phyloP scores from a whole-genome alignment of 37 sponge, comb jelly and placozoan genomes.

The Crambe crambe region DNA sequence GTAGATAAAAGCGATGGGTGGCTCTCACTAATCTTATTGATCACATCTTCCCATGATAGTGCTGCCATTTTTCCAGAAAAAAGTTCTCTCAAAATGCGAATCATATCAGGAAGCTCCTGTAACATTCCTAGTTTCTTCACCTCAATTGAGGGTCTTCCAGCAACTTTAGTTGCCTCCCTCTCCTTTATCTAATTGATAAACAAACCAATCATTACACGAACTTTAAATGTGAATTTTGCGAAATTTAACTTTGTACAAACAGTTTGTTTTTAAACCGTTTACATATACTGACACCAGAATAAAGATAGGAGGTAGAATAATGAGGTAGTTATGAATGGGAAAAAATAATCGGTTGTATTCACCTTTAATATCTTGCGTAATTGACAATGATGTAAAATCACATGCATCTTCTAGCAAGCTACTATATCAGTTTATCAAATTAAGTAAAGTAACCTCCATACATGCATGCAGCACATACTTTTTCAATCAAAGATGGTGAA shows the following conservation, averaged over 20 bases:
- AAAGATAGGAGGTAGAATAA: too few species aligned
- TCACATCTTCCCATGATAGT: slow-evolving; percentile 57
- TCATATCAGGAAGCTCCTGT: slow-evolving; percentile 46
- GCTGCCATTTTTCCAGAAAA: slow-evolving; percentile 75
- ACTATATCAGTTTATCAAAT: neutral
- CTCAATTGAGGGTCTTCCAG: slow-evolving; percentile 29
- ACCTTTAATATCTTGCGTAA: too few species aligned
- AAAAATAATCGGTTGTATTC: too few species aligned
- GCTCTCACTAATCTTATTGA: slow-evolving; percentile 66
- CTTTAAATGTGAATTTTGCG: too few species aligned
- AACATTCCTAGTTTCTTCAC: slow-evolving; percentile 59
- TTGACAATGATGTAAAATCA: too few species aligned
- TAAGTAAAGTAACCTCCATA: neutral
- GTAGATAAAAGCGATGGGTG: slow-evolving; percentile 24
- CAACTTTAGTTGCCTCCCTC: slow-evolving; percentile 53
- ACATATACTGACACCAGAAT: too few species aligned
- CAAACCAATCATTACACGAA: too few species aligned
- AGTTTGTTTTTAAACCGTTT: too few species aligned
- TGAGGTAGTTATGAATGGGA: too few species aligned
- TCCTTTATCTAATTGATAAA: slow-evolving; percentile 68
- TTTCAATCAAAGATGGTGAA: neutral
- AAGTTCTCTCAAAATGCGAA: slow-evolving; percentile 49
- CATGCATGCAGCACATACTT: neutral
- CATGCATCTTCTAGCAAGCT: too few species aligned
- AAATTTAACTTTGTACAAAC: too few species aligned